Conservation (phyloP, 2,113 vertebrate species). For the Rynchops niger region DNA sequence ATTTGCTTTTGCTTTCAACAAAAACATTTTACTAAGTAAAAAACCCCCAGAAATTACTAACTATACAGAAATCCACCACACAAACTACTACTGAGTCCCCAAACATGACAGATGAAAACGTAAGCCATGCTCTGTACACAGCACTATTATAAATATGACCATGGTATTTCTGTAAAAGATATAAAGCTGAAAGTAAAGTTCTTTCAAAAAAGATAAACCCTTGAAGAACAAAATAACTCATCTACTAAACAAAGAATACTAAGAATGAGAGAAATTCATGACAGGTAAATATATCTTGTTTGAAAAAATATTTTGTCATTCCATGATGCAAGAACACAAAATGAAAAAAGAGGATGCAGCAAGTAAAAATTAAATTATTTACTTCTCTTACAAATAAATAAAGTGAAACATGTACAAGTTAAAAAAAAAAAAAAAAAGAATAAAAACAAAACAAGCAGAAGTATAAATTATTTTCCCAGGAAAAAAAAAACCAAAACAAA, state of each 20-base stretch:
- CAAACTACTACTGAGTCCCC: background rate
- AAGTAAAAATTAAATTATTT: background rate
- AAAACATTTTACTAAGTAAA: background rate
- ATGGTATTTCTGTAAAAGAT: background rate
- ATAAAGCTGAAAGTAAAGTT: background rate
- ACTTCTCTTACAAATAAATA: background rate
- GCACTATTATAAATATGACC: background rate
- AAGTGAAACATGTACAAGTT: rapidly evolving
- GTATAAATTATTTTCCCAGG: background rate
- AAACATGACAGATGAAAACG: background rate
- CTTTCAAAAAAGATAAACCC: background rate
- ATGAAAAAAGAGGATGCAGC: background rate
- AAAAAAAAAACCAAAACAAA: background rate
- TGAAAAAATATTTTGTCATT: background rate
- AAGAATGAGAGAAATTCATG: background rate
- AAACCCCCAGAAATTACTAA: background rate
- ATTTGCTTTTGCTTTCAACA: background rate
- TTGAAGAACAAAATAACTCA: background rate
- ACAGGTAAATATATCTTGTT: background rate
- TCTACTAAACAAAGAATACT: background rate
- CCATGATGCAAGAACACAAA: background rate
- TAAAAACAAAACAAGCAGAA: background rate
- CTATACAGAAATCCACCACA: background rate
- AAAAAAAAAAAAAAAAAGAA: background rate
- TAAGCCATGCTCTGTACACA: background rate